phyloP scores from a whole-genome alignment of 2,797 vertebrate genomes.

The Aldrovandia affinis region DNA sequence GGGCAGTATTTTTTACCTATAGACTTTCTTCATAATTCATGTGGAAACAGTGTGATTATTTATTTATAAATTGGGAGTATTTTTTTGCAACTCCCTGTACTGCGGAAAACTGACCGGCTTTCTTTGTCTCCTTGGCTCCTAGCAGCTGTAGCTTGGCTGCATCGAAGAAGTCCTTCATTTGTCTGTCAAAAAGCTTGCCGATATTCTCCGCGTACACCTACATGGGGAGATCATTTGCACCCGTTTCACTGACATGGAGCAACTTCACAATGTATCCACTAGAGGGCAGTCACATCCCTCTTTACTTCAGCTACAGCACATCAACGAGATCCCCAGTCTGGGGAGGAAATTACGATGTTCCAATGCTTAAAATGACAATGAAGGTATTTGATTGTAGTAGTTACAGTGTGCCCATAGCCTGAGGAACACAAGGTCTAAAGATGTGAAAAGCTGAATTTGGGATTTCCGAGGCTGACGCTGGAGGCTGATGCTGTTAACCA shows the following conservation, averaged over 20 bases:
- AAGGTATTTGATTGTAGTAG: slow-evolving; percentile 1
- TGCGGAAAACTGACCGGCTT: slow-evolving; percentile 26
- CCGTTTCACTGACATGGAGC: background rate
- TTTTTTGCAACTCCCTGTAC: background rate
- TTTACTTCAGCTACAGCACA: background rate
- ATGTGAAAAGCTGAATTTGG: background rate
- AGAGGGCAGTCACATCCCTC: slow-evolving; percentile 28
- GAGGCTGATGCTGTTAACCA: background rate
- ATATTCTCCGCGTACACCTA: slow-evolving; percentile 58
- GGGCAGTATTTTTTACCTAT: background rate
- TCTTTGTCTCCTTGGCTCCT: slow-evolving; percentile 52
- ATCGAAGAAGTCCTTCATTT: slow-evolving; percentile 55
- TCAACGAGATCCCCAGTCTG: background rate
- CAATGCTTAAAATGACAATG: background rate
- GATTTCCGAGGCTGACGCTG: background rate
- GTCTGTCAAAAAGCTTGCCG: slow-evolving; percentile 41
- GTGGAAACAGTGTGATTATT: background rate
- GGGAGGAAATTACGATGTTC: background rate
- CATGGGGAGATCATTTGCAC: slow-evolving; percentile 13
- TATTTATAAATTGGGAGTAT: background rate
- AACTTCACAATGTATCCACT: background rate
- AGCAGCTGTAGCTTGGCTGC: slow-evolving; percentile 47
- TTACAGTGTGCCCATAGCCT: background rate
- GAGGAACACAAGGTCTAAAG: background rate
- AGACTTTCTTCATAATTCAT: background rate